These are phyloP conservation scores for Lydus trimaculatus DNA, from an alignment of 2,888 invertebrate species.

Conservation along the genomic window DNA sequence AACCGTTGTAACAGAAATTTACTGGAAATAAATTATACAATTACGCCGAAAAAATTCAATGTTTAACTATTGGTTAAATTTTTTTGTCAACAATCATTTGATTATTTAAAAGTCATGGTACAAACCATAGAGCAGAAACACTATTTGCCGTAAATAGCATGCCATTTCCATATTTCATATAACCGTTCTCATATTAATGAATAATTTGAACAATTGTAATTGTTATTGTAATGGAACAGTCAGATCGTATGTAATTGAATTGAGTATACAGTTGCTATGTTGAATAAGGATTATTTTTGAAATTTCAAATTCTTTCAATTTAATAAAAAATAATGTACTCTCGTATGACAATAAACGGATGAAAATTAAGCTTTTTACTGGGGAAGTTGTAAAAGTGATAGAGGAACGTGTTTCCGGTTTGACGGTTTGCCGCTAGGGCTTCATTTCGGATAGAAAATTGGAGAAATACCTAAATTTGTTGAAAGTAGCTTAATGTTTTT, in stretches of 20 bases:
- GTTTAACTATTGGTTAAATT: too few relatives aligned
- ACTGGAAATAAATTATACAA: too few relatives aligned
- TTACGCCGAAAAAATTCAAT: too few relatives aligned
- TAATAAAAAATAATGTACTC: neutral
- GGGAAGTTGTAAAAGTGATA: conserved; percentile 15
- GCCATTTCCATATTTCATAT: neutral
- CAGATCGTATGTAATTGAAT: conserved; percentile 20
- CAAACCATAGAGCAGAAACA: neutral
- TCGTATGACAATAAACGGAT: neutral
- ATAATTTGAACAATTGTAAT: conserved; percentile 27
- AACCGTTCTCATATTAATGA: conserved; percentile 20
- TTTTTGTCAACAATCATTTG: too few relatives aligned
- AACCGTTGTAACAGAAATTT: too few relatives aligned
- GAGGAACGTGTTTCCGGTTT: conserved; percentile 10
- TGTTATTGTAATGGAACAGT: conserved; percentile 27
- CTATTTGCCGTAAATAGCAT: neutral
- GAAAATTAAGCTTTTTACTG: conserved; percentile 4
- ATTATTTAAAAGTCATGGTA: neutral
- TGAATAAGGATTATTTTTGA: neutral
- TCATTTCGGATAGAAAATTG: neutral
- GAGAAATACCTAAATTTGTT: neutral
- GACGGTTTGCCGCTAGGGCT: neutral
- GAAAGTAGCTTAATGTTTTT: conserved; percentile 1
- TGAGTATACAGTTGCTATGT: conserved; percentile 7
- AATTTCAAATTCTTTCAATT: neutral